Base-by-base conservation (phyloP, 37 sponge, comb jelly and placozoan species). In the Halisarca cf. caerulea region DNA sequence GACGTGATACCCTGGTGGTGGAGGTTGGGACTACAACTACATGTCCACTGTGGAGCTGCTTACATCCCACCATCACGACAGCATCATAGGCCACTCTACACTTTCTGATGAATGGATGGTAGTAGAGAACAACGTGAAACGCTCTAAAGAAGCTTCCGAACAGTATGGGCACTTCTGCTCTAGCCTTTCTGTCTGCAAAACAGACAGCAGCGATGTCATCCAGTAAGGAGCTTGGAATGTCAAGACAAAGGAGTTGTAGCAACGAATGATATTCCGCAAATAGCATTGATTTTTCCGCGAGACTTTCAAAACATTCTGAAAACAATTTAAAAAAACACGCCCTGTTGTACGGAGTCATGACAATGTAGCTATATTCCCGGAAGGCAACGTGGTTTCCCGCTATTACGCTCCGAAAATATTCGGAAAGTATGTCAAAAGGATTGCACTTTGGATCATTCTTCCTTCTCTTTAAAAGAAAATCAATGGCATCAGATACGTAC, bases 311-410 rank as follows among this genome's bases (percentile, higher is more conserved):
- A 68, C 77, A 80, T 21, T 57, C 73, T 81, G 59, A 83, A 66
- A 80, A 74, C 33, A 84, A 62, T 32, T 81, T 86, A 23, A 96
- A 59, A 83, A 96, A 96, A 32, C 88, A 82, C 0, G 82, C 85
- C 32, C 93, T 78, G 84, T 96, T 96, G 92, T 90, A 82, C 21
- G 93, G 96, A 36, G 92, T 96, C 8, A 86, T 40, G 27, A 82
- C 75, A 24, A 96, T 39, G 75, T 84, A 96, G 28, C 69, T 21
- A 78, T 92, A 92, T 37, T 90, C 91, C 2, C 93, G 86, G 54
- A 88, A 89, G 7, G 82, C 85, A 24, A 96, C 81, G 59, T 96
- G 96, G 21, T 82, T 85, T 14, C 93, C 96, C 20, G 70, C 30
- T 9, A 53, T 71, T 1, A 92, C 90, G 21, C 90, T 80, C 23